These are phyloP conservation scores for Noctua comes DNA, from an alignment of 2,888 invertebrate genomes.

Conservation along the genomic window DNA sequence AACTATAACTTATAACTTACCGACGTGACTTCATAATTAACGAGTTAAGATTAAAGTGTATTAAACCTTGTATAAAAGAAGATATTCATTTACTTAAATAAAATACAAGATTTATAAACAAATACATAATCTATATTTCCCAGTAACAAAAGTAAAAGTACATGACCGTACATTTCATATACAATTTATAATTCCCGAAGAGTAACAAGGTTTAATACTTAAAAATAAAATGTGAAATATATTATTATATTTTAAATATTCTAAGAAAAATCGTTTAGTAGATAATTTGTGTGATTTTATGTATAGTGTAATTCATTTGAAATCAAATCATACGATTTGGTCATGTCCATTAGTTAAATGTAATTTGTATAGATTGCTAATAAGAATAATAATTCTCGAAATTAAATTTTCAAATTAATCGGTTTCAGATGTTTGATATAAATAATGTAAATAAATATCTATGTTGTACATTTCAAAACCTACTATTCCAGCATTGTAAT, in stretches of 20 bases:
- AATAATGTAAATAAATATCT: conserved; percentile 56
- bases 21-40: conserved; percentile 45
- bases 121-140: conserved; percentile 6
- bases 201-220: conserved; percentile 36
- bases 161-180: conserved; percentile 12
- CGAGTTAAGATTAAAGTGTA: conserved; percentile 29
- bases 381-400: conserved; percentile 43
- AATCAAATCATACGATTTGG: conserved; percentile 67
- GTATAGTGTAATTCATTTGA: conserved; percentile 63
- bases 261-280: conserved; percentile 61
- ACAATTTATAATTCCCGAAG: conserved; percentile 32
- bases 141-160: conserved; percentile 14
- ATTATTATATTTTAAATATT: conserved; percentile 54
- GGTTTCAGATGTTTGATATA: conserved; percentile 25
- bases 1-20: conserved; percentile 18
- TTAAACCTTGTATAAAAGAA: conserved; percentile 31
- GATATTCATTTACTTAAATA: conserved; percentile 1
- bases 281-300: conserved; percentile 67
- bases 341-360: conserved; percentile 69
- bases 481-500: conserved; percentile 40
- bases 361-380: conserved; percentile 58
- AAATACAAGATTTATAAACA: conserved; percentile 10
- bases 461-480: conserved; percentile 52
- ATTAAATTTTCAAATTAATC: conserved; percentile 15
- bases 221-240: conserved; percentile 46